Evolutionary conservation across 2,888 invertebrate genomes (phyloP).

Genomic region (Oscheius sp.): DNA sequence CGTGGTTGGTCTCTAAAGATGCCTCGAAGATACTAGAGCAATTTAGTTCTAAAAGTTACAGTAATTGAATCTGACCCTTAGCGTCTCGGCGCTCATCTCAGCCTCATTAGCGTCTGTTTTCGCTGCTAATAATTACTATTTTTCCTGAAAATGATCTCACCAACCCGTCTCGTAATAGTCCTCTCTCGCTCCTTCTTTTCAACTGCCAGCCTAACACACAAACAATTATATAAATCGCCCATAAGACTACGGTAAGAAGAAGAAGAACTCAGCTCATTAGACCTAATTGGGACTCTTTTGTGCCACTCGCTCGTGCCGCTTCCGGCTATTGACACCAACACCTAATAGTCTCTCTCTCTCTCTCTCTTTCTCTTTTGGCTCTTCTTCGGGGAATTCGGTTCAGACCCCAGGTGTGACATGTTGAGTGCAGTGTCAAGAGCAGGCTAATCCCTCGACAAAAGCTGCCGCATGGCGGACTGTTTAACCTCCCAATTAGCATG

Average conservation of each 20-base stretch:
- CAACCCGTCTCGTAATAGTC: neutral
- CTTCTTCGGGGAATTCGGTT: too few relatives aligned
- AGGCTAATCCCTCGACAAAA: slow-evolving; percentile 17
- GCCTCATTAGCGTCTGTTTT: slow-evolving; percentile 26
- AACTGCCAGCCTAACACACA: neutral
- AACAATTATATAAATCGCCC: slow-evolving; percentile 1
- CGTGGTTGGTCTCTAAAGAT: too few relatives aligned
- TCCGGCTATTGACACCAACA: slow-evolving; percentile 19
- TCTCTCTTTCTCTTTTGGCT: neutral
- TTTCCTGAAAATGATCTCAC: slow-evolving; percentile 16
- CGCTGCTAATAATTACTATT: slow-evolving; percentile 1
- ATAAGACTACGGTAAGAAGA: neutral
- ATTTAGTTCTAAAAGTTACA: too few relatives aligned
- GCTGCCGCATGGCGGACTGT: slow-evolving; percentile 19
- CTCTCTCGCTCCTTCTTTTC: too few relatives aligned
- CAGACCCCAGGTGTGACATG: slow-evolving; percentile 3
- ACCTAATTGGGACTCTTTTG: slow-evolving; percentile 19
- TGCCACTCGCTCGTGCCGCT: neutral
- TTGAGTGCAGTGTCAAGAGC: slow-evolving; percentile 13
- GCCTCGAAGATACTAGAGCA: too few relatives aligned
- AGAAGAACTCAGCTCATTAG: slow-evolving; percentile 20
- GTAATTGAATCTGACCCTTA: too few relatives aligned
- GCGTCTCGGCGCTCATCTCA: neutral
- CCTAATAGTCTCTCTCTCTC: too few relatives aligned
- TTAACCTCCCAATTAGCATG: slow-evolving; percentile 25